phyloP scores from a whole-genome alignment of 2,113 vertebrate genomes.

The Psephotus haematonotus region DNA sequence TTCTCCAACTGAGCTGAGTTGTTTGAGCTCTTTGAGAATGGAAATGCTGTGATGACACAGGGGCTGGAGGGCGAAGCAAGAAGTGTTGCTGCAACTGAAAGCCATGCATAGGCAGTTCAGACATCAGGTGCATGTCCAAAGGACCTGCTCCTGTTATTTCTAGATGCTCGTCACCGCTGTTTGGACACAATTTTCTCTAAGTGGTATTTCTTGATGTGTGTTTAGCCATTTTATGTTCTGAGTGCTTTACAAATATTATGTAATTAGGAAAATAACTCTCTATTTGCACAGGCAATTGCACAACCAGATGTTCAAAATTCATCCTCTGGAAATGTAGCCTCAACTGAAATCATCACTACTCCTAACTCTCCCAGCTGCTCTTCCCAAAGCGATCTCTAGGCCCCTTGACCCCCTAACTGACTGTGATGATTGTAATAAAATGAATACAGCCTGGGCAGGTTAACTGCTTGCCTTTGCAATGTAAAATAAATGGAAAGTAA shows the following conservation, averaged over 20 bases:
- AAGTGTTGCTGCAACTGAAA: background rate
- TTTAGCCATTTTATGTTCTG: conserved; percentile 9
- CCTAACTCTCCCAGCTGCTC: background rate
- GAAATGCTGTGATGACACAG: background rate
- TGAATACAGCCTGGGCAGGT: background rate
- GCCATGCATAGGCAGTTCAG: background rate
- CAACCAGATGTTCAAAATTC: conserved; percentile 34
- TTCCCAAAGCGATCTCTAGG: background rate
- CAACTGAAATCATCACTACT: background rate
- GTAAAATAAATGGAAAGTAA: background rate
- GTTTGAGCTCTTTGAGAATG: background rate
- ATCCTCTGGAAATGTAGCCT: background rate
- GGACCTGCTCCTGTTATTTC: background rate
- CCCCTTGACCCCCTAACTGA: background rate
- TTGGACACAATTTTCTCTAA: background rate
- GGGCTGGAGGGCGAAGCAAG: background rate
- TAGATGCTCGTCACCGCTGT: background rate
- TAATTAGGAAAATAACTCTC: conserved; percentile 51
- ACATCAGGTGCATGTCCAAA: background rate
- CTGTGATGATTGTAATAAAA: background rate
- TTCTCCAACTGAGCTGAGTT: background rate
- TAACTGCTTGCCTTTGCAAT: background rate
- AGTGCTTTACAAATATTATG: conserved; percentile 53
- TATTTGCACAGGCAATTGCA: conserved; percentile 50
- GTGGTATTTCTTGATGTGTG: background rate